Conservation (phyloP, 2,797 vertebrate species). For the Platyrinchus mystaceus region DNA sequence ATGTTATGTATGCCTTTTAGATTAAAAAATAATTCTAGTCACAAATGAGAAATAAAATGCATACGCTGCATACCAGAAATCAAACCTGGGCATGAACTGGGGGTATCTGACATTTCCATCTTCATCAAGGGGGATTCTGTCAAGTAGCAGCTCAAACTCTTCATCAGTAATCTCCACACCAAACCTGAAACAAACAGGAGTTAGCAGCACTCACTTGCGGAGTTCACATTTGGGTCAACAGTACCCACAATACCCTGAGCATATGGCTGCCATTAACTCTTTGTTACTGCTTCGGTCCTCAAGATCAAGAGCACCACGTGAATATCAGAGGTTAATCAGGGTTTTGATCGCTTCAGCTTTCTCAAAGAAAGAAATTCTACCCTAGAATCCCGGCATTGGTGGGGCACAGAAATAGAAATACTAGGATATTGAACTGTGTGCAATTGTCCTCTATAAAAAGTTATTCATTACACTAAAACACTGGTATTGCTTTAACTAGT, state of each 20-base stretch:
- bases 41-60: constrained; percentile 53
- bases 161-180: constrained; percentile 85
- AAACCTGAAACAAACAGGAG: constrained; percentile 78
- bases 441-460: constrained; percentile 77
- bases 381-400: constrained; percentile 68
- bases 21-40: constrained; percentile 37
- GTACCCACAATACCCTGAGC: constrained; percentile 83
- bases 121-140: constrained; percentile 81
- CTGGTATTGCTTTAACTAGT: constrained; percentile 82
- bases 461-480: constrained; percentile 86
- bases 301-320: constrained; percentile 81
- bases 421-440: constrained; percentile 67
- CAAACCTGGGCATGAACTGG: constrained; percentile 68
- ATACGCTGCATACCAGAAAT: constrained; percentile 35
- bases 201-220: constrained; percentile 73
- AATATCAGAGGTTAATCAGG: constrained; percentile 93
- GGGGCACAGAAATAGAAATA: constrained; percentile 77
- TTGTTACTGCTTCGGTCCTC: constrained; percentile 81
- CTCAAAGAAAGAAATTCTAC: constrained; percentile 88
- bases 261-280: constrained; percentile 93
- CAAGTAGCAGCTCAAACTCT: constrained; percentile 87
- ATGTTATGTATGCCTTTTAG: not conserved
- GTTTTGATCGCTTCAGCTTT: constrained; percentile 85
- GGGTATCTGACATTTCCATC: constrained; percentile 80
- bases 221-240: constrained; percentile 81